Conservation (phyloP, 2,888 invertebrate genomes). For the Nymphalis polychloros region DNA sequence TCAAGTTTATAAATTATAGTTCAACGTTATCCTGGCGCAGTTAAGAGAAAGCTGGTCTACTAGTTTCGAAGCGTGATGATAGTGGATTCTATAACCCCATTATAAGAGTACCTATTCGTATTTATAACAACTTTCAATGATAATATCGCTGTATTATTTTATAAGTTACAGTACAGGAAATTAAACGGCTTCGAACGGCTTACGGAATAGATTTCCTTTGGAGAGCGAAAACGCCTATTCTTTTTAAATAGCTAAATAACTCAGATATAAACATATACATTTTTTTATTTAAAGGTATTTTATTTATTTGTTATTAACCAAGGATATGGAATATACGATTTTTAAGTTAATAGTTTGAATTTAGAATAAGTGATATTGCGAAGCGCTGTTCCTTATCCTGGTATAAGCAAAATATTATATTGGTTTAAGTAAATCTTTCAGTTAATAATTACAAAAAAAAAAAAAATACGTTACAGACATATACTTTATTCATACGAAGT, state of each 20-base stretch:
- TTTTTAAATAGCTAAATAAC: constrained; percentile 17
- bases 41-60: constrained; percentile 22
- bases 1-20: not conserved
- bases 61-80: constrained; percentile 10
- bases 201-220: constrained; percentile 9
- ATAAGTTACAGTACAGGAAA: constrained; percentile 25
- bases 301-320: not conserved
- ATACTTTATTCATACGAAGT: no score
- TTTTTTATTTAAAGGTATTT: constrained; percentile 2
- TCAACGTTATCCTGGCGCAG: constrained; percentile 11
- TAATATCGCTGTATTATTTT: constrained; percentile 17
- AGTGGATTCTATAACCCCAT: not conserved
- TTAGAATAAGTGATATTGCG: no score
- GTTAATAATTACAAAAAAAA: no score
- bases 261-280: not conserved
- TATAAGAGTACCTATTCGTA: constrained; percentile 14
- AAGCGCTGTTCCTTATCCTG: no score
- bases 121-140: constrained; percentile 21
- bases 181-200: constrained; percentile 11
- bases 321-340: no score
- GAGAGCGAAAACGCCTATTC: constrained; percentile 16
- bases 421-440: no score
- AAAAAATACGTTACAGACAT: no score
- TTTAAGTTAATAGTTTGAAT: no score
- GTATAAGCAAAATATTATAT: no score